Evolutionary conservation across 2,888 invertebrate genomes (phyloP).

Genomic region (Drosophila ezoana): DNA sequence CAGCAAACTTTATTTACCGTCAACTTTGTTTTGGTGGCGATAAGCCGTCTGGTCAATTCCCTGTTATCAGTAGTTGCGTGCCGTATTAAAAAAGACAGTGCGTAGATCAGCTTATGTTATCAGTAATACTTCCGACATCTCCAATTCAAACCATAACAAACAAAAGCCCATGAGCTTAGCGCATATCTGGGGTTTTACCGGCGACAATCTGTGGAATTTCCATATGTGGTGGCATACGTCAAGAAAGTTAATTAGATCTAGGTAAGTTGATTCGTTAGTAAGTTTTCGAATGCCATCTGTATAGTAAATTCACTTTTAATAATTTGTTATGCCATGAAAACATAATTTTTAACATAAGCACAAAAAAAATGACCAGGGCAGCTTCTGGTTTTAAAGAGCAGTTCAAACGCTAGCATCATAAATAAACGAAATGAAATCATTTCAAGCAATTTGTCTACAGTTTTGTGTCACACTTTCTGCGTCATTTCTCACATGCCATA

Average conservation of each 20-base stretch:
- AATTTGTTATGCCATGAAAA: conserved; percentile 8
- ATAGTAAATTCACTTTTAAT: background rate
- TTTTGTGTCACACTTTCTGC: conserved; percentile 81
- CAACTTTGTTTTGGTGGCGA: background rate
- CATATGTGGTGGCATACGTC: too few relatives aligned
- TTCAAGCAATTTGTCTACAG: conserved; percentile 80
- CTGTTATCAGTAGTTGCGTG: conserved; percentile 18
- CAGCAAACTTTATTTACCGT: background rate
- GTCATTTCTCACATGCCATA: conserved; percentile 79
- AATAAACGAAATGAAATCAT: conserved; percentile 80
- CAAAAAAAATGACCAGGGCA: conserved; percentile 21
- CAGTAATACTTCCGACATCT: conserved; percentile 18
- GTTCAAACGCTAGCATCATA: conserved; percentile 51
- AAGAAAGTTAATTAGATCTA: too few relatives aligned
- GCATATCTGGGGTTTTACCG: background rate
- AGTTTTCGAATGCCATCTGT: too few relatives aligned
- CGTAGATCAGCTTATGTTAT: conserved; percentile 7
- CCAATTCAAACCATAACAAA: conserved; percentile 1
- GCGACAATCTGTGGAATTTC: conserved; percentile 6
- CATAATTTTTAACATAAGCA: background rate
- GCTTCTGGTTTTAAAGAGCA: conserved; percentile 19
- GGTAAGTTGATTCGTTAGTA: too few relatives aligned
- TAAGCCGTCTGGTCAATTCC: background rate
- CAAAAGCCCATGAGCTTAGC: conserved; percentile 2
- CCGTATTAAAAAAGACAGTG: background rate